Evolutionary conservation across 2,888 invertebrate genomes (phyloP).

Genomic region (Caenorhabditis japonica): DNA sequence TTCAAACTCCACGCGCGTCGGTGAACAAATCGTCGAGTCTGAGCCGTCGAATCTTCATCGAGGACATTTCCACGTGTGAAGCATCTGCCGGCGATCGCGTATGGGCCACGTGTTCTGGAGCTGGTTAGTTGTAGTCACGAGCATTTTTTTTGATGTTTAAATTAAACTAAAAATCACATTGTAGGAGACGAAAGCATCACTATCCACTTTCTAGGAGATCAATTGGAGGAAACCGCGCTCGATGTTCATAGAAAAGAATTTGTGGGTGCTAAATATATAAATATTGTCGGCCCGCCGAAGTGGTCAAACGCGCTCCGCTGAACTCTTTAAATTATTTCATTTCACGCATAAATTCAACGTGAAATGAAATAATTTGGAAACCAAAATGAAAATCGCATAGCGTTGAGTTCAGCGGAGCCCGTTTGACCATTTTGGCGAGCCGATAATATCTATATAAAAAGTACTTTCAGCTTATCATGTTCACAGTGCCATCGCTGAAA

Average conservation of each 20-base stretch:
- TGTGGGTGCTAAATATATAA: no score
- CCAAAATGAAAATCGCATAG: no score
- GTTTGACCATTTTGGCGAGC: no score
- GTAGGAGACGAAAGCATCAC: conserved; percentile 18
- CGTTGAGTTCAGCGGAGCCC: no score
- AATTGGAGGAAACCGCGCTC: conserved; percentile 25
- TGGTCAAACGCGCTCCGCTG: no score
- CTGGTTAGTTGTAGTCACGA: conserved; percentile 6
- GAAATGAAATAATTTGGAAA: no score
- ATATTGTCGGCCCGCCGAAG: no score
- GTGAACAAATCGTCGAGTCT: conserved; percentile 12
- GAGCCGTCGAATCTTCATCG: conserved; percentile 35
- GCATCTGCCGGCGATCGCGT: conserved; percentile 55
- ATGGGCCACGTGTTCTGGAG: conserved; percentile 46
- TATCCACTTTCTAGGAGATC: conserved; percentile 37
- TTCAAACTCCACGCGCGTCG: conserved; percentile 8
- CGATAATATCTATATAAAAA: no score
- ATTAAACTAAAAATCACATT: neutral
- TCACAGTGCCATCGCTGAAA: conserved; percentile 49
- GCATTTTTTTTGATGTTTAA: neutral
- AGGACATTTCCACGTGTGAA: conserved; percentile 48
- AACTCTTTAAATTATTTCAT: no score
- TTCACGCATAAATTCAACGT: no score
- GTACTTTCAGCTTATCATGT: conserved; percentile 52
- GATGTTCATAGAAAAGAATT: conserved; percentile 30